Conservation (phyloP, 2,797 vertebrate genomes). For the Anniella stebbinsi region DNA sequence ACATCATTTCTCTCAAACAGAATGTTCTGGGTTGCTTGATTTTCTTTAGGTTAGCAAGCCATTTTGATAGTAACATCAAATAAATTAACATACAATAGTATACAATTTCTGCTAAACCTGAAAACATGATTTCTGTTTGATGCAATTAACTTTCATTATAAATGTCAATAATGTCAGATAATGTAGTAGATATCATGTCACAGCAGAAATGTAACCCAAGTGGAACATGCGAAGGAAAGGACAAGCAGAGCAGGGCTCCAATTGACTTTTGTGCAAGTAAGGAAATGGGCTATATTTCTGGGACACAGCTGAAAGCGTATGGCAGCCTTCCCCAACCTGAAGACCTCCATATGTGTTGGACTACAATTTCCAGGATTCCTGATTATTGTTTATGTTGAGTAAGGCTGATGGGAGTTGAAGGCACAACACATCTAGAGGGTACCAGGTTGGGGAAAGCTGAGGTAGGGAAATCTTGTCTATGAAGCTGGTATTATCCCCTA, state of each 20-base stretch:
- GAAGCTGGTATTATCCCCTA: too few species aligned
- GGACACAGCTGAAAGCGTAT: not conserved
- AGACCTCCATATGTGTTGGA: too few species aligned
- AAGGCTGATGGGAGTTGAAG: too few species aligned
- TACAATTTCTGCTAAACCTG: slow-evolving; percentile 18
- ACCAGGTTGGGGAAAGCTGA: too few species aligned
- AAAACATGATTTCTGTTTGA: slow-evolving; percentile 36
- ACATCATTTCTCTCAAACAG: slow-evolving; percentile 45
- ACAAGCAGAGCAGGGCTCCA: not conserved
- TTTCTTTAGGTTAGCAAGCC: slow-evolving; percentile 37
- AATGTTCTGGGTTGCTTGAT: not conserved
- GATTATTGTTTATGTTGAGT: too few species aligned
- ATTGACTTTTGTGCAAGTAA: not conserved
- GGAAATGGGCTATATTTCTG: not conserved
- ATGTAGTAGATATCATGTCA: not conserved
- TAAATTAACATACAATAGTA: slow-evolving; percentile 35
- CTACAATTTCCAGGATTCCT: too few species aligned
- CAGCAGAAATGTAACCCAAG: not conserved
- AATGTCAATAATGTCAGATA: not conserved
- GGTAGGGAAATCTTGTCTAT: not conserved
- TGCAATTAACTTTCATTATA: slow-evolving; percentile 25
- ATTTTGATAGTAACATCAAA: slow-evolving; percentile 49
- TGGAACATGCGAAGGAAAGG: not conserved
- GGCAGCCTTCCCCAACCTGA: too few species aligned
- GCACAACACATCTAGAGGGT: too few species aligned